Conservation (phyloP, 2,113 vertebrate genomes). For the Sporophila hypoxantha region DNA sequence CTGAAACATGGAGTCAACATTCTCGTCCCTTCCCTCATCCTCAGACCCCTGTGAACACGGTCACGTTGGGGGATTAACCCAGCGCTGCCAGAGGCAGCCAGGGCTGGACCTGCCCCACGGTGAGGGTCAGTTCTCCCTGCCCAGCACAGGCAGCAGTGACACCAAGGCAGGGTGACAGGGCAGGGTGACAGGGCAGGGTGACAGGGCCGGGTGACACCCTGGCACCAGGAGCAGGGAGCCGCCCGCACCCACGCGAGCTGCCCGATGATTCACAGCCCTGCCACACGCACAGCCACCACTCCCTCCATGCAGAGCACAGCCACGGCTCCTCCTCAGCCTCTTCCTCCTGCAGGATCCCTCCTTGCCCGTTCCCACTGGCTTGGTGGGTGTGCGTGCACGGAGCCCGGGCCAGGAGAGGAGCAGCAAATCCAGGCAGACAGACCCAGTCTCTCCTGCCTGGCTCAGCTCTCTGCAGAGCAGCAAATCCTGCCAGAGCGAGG, state of each 20-base stretch:
- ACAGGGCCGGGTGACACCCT: background rate
- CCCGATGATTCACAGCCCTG: background rate
- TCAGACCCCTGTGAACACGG: no score
- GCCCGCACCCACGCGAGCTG: background rate
- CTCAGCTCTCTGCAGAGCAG: background rate
- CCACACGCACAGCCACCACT: background rate
- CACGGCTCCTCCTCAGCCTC: background rate
- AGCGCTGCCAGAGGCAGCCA: background rate
- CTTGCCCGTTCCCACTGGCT: rapidly evolving
- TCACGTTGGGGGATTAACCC: background rate
- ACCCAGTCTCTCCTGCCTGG: background rate
- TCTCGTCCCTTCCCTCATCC: no score
- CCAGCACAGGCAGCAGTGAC: background rate
- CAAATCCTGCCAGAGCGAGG: background rate
- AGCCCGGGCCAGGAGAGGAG: rapidly evolving
- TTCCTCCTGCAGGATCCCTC: background rate
- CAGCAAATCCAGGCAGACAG: background rate
- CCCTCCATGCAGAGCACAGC: background rate
- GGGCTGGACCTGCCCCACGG: no score
- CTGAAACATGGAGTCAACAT: no score
- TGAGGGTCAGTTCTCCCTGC: background rate
- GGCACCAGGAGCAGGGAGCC: background rate
- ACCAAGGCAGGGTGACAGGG: background rate
- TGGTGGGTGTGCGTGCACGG: rapidly evolving
- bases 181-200: background rate